Percentiles rank a stretch among this genome's conserved stretches.
These are phyloP conservation scores for Aplochiton taeniatus DNA, from an alignment of 2,797 vertebrate species.

Conservation along the genomic window DNA sequence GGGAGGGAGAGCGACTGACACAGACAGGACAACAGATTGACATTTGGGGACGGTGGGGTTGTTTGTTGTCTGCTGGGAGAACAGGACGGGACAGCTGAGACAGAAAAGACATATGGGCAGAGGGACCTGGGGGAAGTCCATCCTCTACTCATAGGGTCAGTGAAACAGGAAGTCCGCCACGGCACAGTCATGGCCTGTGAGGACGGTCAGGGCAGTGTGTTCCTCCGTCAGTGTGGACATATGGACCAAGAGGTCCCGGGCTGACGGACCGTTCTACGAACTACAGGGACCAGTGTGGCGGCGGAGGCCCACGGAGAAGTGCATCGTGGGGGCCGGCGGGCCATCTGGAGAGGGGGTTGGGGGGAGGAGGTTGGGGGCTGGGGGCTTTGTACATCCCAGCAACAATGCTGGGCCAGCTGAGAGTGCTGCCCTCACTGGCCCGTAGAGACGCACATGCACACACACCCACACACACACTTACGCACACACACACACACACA, in stretches of 20 bases:
- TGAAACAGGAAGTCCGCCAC: too few relatives aligned
- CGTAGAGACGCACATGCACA: slow-evolving; percentile 23
- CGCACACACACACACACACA: slow-evolving; percentile 11
- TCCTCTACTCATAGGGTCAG: too few relatives aligned
- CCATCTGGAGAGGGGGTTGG: slow-evolving; percentile 64
- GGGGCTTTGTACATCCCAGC: slow-evolving; percentile 45
- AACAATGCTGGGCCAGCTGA: slow-evolving; percentile 59
- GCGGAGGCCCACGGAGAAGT: slow-evolving; percentile 48
- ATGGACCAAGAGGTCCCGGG: too few relatives aligned
- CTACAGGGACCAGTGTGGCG: slow-evolving; percentile 34
- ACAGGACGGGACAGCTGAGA: slow-evolving; percentile 30
- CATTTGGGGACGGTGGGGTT: slow-evolving; percentile 52
- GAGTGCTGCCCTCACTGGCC: slow-evolving; percentile 32
- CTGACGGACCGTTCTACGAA: too few relatives aligned
- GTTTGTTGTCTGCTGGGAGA: slow-evolving; percentile 24
- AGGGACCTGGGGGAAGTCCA: not conserved
- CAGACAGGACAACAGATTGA: slow-evolving; percentile 15
- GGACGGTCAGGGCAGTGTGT: too few relatives aligned
- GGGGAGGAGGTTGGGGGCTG: slow-evolving; percentile 27
- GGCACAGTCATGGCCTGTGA: too few relatives aligned
- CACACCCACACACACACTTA: slow-evolving; percentile 12
- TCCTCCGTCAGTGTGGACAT: too few relatives aligned
- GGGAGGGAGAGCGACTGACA: slow-evolving; percentile 1
- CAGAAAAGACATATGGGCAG: slow-evolving; percentile 12
- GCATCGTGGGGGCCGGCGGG: slow-evolving; percentile 30